Conservation (phyloP, 2,113 vertebrate species). For the Hiodon alosoides region DNA sequence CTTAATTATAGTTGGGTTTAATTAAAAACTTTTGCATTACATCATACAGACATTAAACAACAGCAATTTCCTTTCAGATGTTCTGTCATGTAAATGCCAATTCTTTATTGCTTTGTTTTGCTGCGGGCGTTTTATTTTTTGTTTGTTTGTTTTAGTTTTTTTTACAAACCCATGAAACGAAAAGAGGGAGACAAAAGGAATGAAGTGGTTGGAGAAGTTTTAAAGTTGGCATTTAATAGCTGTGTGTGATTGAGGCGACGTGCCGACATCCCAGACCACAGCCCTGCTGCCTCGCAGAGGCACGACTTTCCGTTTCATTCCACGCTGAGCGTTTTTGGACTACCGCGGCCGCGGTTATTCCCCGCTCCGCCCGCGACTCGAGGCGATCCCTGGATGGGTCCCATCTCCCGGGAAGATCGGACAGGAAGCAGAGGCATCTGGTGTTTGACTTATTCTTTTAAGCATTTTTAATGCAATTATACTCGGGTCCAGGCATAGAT, state of each 20-base stretch:
- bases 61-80: background rate
- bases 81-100: background rate
- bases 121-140: background rate
- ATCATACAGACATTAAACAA: constrained; percentile 5
- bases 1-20: constrained; percentile 14
- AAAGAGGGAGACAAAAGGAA: background rate
- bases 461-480: too few relatives aligned
- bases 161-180: constrained; percentile 9
- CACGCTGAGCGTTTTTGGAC: background rate
- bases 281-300: background rate
- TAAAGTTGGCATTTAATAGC: background rate
- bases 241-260: background rate
- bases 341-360: background rate
- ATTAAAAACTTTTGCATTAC: constrained; percentile 17
- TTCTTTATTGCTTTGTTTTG: background rate
- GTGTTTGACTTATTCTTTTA: too few relatives aligned
- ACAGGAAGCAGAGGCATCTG: constrained; percentile 47
- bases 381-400: constrained; percentile 21
- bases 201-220: background rate
- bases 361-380: background rate
- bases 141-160: constrained; percentile 1
- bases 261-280: background rate
- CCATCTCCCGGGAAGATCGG: constrained; percentile 36
- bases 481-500: too few relatives aligned
- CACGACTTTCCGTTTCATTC: background rate